These are phyloP conservation scores for Diphyllodes magnificus DNA, from an alignment of 2,113 vertebrate species.

Conservation along the genomic window DNA sequence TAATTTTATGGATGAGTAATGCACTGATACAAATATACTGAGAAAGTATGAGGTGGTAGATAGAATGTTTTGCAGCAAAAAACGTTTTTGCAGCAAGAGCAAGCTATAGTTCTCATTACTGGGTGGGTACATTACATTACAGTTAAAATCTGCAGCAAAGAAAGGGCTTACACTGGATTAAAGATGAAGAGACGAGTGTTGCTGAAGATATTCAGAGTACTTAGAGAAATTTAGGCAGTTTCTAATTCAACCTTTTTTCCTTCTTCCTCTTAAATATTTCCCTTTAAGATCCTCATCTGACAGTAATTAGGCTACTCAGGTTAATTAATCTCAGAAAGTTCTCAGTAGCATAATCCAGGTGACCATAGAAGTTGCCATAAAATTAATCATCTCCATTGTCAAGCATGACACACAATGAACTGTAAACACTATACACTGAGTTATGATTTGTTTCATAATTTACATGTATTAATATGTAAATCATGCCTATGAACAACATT, in stretches of 20 bases:
- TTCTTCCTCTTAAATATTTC: background rate
- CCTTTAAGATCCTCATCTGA: background rate
- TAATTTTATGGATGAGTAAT: background rate
- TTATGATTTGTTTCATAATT: background rate
- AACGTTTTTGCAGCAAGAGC: background rate
- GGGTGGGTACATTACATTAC: too few species aligned
- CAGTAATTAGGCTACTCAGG: background rate
- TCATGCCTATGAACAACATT: background rate
- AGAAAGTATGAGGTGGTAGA: background rate
- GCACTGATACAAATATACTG: background rate
- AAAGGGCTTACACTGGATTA: background rate
- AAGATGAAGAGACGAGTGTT: background rate
- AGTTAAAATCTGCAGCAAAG: background rate
- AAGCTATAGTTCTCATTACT: background rate
- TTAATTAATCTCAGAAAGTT: slow-evolving; percentile 8
- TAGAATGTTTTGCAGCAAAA: background rate
- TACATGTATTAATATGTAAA: slow-evolving; percentile 24
- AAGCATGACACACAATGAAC: background rate
- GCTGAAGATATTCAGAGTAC: background rate
- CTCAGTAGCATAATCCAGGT: background rate
- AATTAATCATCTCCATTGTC: background rate
- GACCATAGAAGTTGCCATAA: background rate
- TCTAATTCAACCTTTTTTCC: background rate
- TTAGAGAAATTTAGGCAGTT: background rate
- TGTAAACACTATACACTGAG: background rate